Percentiles rank a stretch among this genome's conserved stretches.
Evolutionary conservation across 2,888 invertebrate species (phyloP).

Genomic region (Strigamia transsilvanica): DNA sequence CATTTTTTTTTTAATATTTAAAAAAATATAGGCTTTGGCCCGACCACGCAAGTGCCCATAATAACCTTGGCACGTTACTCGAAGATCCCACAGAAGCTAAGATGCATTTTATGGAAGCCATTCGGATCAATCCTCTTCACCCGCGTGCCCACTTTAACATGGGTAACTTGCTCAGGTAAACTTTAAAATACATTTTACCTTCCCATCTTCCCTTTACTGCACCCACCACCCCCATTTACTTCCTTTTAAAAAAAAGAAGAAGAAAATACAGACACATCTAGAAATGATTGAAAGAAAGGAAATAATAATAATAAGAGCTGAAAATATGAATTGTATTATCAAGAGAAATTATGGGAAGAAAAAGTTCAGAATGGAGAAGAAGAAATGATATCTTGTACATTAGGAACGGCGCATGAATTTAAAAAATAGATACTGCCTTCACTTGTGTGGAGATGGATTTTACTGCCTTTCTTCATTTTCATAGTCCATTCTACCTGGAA

Average conservation of each 20-base stretch:
- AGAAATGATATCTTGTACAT: conserved; percentile 4
- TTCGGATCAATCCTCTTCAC: conserved; percentile 74
- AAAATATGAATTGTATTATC: conserved; percentile 7
- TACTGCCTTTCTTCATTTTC: conserved; percentile 48
- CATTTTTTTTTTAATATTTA: neutral
- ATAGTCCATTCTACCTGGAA: conserved; percentile 38
- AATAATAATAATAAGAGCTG: neutral
- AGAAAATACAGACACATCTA: neutral
- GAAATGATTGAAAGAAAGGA: conserved; percentile 12
- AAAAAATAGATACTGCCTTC: conserved; percentile 6
- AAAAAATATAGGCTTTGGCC: conserved; percentile 75
- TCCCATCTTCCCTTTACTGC: neutral
- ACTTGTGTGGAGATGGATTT: conserved; percentile 22
- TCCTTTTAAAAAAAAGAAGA: neutral
- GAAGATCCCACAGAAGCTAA: conserved; percentile 74
- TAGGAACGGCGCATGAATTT: neutral
- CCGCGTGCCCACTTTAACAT: conserved; percentile 86
- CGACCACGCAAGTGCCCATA: conserved; percentile 84
- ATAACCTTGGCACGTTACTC: conserved; percentile 83
- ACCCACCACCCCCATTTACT: neutral
- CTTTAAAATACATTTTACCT: conserved; percentile 54
- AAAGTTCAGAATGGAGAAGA: neutral
- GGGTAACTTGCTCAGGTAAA: conserved; percentile 81
- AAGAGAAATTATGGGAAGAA: neutral
- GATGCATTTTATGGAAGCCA: conserved; percentile 72